Conservation (phyloP, 1,140 invertebrate genomes). For the Brevipalpus yothersi region DNA sequence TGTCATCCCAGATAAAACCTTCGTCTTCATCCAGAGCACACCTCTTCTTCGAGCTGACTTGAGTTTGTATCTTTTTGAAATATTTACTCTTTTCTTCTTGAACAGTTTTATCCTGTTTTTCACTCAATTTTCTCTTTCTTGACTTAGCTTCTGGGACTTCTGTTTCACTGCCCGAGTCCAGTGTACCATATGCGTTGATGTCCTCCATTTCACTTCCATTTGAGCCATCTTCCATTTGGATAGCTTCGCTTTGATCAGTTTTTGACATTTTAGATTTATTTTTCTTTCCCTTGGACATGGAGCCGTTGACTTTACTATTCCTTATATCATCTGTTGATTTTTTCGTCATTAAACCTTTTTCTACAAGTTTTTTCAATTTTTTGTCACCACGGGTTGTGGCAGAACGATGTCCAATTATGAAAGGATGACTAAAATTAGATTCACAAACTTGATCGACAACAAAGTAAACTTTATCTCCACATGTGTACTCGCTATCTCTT, state of each 20-base stretch:
- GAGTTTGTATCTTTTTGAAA: background rate
- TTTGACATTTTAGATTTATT: no score
- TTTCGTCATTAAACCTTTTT: no score
- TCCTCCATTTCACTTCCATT: background rate
- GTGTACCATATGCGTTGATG: background rate
- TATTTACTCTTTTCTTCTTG: background rate
- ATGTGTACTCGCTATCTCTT: background rate
- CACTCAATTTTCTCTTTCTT: background rate
- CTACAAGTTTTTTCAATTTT: no score
- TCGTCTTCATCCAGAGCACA: background rate
- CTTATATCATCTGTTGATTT: no score
- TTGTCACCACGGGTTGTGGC: no score
- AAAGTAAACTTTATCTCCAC: background rate
- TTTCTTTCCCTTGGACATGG: no score
- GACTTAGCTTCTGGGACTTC: background rate
- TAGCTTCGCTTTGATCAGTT: no score
- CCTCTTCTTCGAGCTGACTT: background rate
- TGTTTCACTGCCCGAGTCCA: background rate
- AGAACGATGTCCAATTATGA: no score
- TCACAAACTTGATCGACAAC: background rate
- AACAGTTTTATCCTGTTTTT: background rate
- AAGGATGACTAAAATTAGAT: no score
- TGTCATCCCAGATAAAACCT: background rate
- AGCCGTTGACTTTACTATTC: no score
- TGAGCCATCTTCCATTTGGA: background rate